Evolutionary conservation across 2,888 invertebrate genomes (phyloP).

Genomic region (Geotrupes spiniger): DNA sequence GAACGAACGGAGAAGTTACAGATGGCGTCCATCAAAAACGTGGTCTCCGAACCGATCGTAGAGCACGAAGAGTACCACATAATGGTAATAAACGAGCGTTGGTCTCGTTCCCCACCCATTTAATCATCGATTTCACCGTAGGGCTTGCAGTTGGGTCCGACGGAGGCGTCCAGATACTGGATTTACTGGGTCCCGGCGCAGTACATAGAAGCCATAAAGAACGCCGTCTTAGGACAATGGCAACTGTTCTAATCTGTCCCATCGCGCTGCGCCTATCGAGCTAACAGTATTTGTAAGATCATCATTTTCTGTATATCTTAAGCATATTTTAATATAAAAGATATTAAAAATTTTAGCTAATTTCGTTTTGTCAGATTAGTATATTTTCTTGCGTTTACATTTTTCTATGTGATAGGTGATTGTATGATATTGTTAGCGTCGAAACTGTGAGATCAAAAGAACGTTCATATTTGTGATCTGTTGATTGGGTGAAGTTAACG

Average conservation of each 20-base stretch:
- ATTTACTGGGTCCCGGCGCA: slow-evolving; percentile 93
- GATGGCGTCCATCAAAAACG: slow-evolving; percentile 84
- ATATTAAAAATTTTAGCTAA: slow-evolving; percentile 11
- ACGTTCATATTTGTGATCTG: slow-evolving; percentile 21
- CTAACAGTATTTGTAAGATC: slow-evolving; percentile 20
- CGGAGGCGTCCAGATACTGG: slow-evolving; percentile 90
- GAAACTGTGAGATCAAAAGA: slow-evolving; percentile 3
- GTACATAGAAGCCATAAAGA: slow-evolving; percentile 87
- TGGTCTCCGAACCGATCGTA: slow-evolving; percentile 78
- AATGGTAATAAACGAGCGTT: slow-evolving; percentile 61
- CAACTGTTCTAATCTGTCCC: slow-evolving; percentile 45
- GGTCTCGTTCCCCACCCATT: too few species aligned
- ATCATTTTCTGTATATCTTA: slow-evolving; percentile 6
- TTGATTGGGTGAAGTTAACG: slow-evolving; percentile 16
- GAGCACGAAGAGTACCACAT: slow-evolving; percentile 89
- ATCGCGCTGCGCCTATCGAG: slow-evolving; percentile 4
- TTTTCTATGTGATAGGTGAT: slow-evolving; percentile 4
- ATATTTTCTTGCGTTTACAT: neutral
- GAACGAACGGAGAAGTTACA: slow-evolving; percentile 89
- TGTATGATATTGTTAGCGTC: slow-evolving; percentile 15
- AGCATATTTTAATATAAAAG: slow-evolving; percentile 1
- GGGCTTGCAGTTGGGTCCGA: slow-evolving; percentile 87
- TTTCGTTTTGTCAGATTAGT: neutral
- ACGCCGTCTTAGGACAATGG: slow-evolving; percentile 85
- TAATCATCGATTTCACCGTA: slow-evolving; percentile 47